Evolutionary conservation across 2,888 invertebrate species (phyloP).

Genomic region (Arenicola marina): DNA sequence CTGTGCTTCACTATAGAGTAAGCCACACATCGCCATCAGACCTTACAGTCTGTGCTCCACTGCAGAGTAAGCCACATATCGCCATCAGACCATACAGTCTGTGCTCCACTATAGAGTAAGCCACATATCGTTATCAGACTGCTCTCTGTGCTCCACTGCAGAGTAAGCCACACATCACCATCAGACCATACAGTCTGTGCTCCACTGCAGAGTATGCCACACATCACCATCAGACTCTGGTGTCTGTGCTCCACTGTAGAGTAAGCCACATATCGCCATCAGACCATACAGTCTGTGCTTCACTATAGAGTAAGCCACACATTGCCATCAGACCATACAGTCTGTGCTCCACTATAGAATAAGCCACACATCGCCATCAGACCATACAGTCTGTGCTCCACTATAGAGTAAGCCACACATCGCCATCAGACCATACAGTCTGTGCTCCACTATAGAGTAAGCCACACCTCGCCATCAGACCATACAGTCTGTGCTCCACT

Average conservation of each 20-base stretch:
- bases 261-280: constrained; percentile 23
- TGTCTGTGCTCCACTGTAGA: constrained; percentile 23
- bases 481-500: constrained; percentile 22
- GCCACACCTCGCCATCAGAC: constrained; percentile 19
- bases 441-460: constrained; percentile 27
- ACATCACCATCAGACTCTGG: constrained; percentile 20
- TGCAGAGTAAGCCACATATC: constrained; percentile 23
- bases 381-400: constrained; percentile 23
- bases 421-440: constrained; percentile 21
- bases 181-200: constrained; percentile 24
- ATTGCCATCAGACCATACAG: constrained; percentile 22
- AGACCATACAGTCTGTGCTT: constrained; percentile 24
- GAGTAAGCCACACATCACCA: constrained; percentile 23
- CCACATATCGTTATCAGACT: constrained; percentile 18
- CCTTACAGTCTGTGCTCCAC: constrained; percentile 25
- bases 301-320: constrained; percentile 25
- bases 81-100: constrained; percentile 24
- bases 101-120: constrained; percentile 26
- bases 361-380: constrained; percentile 18
- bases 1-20: constrained; percentile 27
- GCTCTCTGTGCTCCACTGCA: constrained; percentile 21
- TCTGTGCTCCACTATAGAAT: constrained; percentile 26
- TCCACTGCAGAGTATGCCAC: constrained; percentile 25
- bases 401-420: constrained; percentile 26
- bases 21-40: constrained; percentile 17